phyloP scores from a whole-genome alignment of 2,888 invertebrate species.

The Cordilura impudica region DNA sequence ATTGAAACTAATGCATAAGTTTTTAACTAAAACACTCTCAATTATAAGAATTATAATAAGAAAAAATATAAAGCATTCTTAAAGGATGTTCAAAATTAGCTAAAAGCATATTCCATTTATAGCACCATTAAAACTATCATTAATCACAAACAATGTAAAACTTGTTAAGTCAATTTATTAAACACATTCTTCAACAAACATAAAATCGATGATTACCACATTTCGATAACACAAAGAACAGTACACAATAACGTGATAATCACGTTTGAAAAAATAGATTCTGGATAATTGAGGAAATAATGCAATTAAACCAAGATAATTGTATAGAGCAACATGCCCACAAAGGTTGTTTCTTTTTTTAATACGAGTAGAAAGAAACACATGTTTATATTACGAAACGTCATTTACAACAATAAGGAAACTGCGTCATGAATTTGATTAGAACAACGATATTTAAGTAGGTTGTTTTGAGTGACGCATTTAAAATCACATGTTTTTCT shows the following conservation, averaged over 20 bases:
- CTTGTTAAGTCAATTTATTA: not conserved
- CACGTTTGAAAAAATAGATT: too few species aligned
- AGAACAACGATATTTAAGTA: conserved; percentile 3
- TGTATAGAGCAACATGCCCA: not conserved
- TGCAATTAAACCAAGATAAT: conserved; percentile 9
- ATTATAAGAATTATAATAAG: too few species aligned
- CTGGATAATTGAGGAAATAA: conserved; percentile 10
- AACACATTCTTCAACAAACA: not conserved
- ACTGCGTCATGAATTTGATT: conserved; percentile 7
- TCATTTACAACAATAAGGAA: not conserved
- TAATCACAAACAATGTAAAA: too few species aligned
- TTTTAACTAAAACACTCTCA: too few species aligned
- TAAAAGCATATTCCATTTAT: too few species aligned
- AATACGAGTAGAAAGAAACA: not conserved
- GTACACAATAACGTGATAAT: not conserved
- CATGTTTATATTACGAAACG: not conserved
- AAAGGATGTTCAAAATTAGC: too few species aligned
- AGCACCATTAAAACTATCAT: too few species aligned
- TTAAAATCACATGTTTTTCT: conserved; percentile 42
- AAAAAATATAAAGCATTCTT: too few species aligned
- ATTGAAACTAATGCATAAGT: too few species aligned
- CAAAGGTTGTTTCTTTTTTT: not conserved
- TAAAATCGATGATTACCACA: not conserved
- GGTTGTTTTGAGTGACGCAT: conserved; percentile 32
- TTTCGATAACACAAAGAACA: not conserved